A percentile compares a stretch with the other conserved stretches of the same genome.
These are phyloP conservation scores for Siphlonurus alternatus DNA, from an alignment of 2,888 invertebrate genomes.

Conservation along the genomic window DNA sequence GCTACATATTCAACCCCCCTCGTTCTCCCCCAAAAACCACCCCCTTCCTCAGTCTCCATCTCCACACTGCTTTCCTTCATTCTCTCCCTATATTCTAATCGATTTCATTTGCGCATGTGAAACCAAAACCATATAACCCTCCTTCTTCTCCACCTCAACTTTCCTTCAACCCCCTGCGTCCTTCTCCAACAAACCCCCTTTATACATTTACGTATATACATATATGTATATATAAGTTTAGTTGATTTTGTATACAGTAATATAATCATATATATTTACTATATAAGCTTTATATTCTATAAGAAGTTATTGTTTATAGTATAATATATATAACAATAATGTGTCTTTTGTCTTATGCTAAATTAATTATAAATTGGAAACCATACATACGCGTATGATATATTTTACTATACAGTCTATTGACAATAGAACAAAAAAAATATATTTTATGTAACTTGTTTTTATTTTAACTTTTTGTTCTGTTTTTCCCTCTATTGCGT, in stretches of 20 bases:
- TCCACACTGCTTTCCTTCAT: background rate
- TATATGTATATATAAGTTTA: background rate
- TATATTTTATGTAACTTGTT: too few relatives aligned
- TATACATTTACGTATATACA: background rate
- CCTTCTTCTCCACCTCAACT: background rate
- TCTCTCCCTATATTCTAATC: slow-evolving; percentile 40
- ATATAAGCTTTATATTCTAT: background rate
- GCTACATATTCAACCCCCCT: background rate
- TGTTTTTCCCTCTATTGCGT: too few relatives aligned
- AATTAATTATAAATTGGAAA: background rate
- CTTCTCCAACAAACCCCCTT: background rate
- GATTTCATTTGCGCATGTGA: slow-evolving; percentile 51
- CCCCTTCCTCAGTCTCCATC: background rate
- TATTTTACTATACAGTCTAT: too few relatives aligned
- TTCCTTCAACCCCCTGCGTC: background rate
- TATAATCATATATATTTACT: background rate
- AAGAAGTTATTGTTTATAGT: background rate
- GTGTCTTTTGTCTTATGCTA: background rate
- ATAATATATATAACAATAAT: too few relatives aligned
- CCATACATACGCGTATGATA: too few relatives aligned
- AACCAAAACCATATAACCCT: slow-evolving; percentile 18
- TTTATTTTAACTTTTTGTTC: too few relatives aligned
- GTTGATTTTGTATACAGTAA: background rate
- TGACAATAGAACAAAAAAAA: too few relatives aligned
- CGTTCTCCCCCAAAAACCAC: background rate